Conservation (phyloP, 2,113 vertebrate species). For the Thryonomys swinderianus region DNA sequence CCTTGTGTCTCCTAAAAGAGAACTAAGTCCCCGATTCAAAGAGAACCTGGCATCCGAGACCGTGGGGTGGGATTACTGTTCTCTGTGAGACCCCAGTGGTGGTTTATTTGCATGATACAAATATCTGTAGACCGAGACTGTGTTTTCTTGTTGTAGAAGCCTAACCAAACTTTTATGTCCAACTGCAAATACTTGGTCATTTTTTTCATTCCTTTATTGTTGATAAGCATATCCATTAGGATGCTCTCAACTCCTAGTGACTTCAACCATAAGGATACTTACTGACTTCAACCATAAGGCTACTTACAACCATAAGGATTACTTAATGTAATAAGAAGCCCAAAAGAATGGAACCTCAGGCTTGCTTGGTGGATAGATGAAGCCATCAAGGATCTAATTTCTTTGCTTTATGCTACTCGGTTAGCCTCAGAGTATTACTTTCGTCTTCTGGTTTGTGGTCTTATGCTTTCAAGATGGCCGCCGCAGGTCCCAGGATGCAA, state of each 20-base stretch:
- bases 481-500: not conserved
- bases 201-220: not conserved
- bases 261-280: not conserved
- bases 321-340: not conserved
- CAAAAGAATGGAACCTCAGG: slow-evolving; percentile 25
- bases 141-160: not conserved
- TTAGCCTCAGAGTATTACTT: not conserved
- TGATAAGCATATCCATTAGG: not conserved
- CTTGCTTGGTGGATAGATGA: slow-evolving; percentile 1
- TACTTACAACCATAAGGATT: too few species aligned
- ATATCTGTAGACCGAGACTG: not conserved
- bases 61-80: not conserved
- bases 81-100: not conserved
- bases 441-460: not conserved
- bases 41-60: not conserved
- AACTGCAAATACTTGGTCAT: not conserved
- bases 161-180: not conserved
- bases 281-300: not conserved
- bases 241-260: slow-evolving; percentile 1
- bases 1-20: not conserved
- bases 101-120: not conserved
- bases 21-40: not conserved
- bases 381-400: not conserved
- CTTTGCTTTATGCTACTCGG: not conserved
- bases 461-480: not conserved